A percentile compares a stretch with the other conserved stretches of the same genome.
Evolutionary conservation across 2,797 vertebrate species (phyloP).

Genomic region (Hapalemur alaotrensis): DNA sequence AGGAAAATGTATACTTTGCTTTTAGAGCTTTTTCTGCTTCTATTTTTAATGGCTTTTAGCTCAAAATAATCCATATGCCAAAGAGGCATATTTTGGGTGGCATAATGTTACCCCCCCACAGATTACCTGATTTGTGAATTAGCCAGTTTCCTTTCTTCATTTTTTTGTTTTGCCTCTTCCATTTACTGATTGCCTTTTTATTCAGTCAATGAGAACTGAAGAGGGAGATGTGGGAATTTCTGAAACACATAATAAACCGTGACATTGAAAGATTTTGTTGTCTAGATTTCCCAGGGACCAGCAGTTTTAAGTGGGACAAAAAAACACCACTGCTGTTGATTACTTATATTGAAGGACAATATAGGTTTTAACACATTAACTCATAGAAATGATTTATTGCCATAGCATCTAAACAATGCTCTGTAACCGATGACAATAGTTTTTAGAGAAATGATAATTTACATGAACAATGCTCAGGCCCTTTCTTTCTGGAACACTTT

Average conservation of each 20-base stretch:
- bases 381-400: conserved; percentile 38
- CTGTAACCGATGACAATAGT: neutral
- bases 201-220: neutral
- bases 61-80: neutral
- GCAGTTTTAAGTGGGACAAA: neutral
- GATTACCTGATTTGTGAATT: neutral
- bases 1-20: neutral
- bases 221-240: neutral
- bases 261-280: neutral
- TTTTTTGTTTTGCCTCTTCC: neutral
- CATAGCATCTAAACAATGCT: neutral
- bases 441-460: conserved; percentile 46
- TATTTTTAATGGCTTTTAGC: neutral
- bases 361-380: conserved; percentile 1
- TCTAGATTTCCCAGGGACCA: neutral
- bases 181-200: conserved; percentile 3
- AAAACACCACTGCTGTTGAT: neutral
- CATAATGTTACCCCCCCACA: neutral
- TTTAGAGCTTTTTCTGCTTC: neutral
- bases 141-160: neutral
- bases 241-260: neutral
- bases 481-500: neutral
- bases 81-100: neutral
- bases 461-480: neutral
- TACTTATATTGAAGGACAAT: neutral